Percentiles rank a stretch among this genome's conserved stretches.
Conservation (phyloP, 2,797 vertebrate species). For the Enteromius radiatus region DNA sequence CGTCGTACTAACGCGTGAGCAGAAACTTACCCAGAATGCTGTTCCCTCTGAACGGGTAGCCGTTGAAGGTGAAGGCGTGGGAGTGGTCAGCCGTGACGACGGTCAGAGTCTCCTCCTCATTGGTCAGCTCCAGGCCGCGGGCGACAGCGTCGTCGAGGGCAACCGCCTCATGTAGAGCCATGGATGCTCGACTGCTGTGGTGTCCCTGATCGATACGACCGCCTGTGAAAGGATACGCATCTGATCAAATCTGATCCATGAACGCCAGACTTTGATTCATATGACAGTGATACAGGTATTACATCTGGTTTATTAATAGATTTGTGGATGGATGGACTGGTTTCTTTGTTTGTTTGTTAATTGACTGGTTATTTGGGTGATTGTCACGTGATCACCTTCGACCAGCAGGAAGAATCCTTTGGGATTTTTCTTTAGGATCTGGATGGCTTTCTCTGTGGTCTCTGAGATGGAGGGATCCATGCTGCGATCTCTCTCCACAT, state of each 20-base stretch:
- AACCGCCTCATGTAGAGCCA: slow-evolving; percentile 79
- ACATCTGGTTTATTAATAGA: neutral
- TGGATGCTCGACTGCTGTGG: slow-evolving; percentile 70
- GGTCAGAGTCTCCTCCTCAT: slow-evolving; percentile 77
- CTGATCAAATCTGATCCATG: neutral
- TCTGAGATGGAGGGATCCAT: slow-evolving; percentile 78
- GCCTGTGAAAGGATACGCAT: slow-evolving; percentile 59
- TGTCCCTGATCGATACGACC: slow-evolving; percentile 83
- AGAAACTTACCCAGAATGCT: slow-evolving; percentile 79
- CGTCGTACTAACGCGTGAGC: no score
- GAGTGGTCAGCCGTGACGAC: slow-evolving; percentile 82
- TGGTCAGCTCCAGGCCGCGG: slow-evolving; percentile 75
- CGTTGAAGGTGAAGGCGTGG: slow-evolving; percentile 76
- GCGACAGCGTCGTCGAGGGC: slow-evolving; percentile 75
- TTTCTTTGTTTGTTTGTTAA: neutral
- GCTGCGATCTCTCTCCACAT: slow-evolving; percentile 72
- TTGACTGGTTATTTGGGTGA: slow-evolving; percentile 14
- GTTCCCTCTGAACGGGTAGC: slow-evolving; percentile 78
- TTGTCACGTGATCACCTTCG: slow-evolving; percentile 72
- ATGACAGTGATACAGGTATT: neutral
- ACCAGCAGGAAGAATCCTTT: slow-evolving; percentile 82
- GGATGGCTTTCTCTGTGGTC: slow-evolving; percentile 80
- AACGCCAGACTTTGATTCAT: neutral
- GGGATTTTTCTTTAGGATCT: slow-evolving; percentile 79
- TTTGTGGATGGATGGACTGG: neutral